Percentiles rank a stretch among this genome's conserved stretches.
Conservation (phyloP, 1,140 invertebrate genomes). For the Pteromalus puparum region DNA sequence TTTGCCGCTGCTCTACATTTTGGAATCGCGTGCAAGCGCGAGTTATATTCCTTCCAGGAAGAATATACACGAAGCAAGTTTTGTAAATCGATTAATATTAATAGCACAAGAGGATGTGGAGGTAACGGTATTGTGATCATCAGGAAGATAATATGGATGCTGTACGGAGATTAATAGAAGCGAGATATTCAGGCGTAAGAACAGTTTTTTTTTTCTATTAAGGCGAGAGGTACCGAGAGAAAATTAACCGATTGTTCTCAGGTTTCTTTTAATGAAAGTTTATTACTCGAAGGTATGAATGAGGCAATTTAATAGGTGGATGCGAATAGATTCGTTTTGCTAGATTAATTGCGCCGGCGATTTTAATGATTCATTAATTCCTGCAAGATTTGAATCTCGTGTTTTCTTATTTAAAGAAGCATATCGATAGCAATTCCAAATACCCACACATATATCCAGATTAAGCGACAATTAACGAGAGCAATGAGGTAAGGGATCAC, state of each 20-base stretch:
- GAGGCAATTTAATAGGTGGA: not conserved
- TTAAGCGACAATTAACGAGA: constrained; percentile 43
- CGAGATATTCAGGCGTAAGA: no score
- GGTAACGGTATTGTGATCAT: not conserved
- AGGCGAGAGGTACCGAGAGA: no score
- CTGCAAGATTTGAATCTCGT: no score
- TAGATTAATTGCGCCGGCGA: not conserved
- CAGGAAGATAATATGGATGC: not conserved
- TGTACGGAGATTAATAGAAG: not conserved
- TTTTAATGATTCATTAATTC: not conserved
- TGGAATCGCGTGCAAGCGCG: not conserved
- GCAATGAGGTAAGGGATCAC: constrained; percentile 37
- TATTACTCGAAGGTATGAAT: not conserved
- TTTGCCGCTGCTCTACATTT: constrained; percentile 54
- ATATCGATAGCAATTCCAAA: not conserved
- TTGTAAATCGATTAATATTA: no score
- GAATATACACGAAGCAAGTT: no score
- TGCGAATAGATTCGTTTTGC: no score
- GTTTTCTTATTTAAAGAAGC: no score
- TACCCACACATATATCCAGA: not conserved
- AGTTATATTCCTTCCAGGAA: not conserved
- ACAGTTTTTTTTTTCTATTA: not conserved
- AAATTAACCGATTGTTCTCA: not conserved
- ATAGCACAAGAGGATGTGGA: not conserved
- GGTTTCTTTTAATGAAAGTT: not conserved